Evolutionary conservation across 2,888 invertebrate genomes (phyloP).

Genomic region (Cenopis cana): DNA sequence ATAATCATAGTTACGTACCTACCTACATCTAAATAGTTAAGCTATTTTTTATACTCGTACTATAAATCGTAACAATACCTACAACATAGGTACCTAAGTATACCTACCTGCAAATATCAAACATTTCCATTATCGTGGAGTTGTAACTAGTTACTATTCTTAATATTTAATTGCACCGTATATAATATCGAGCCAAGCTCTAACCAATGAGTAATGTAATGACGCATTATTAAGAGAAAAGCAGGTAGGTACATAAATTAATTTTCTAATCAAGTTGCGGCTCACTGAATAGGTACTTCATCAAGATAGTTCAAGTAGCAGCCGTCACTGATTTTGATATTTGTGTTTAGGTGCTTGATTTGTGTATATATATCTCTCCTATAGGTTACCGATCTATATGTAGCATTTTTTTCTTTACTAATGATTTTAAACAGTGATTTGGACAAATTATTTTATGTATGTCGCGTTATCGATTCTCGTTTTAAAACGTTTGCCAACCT

Average conservation of each 20-base stretch:
- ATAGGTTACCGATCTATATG: no score
- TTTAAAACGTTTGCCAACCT: background rate
- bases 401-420: no score
- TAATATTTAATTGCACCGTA: no score
- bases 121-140: background rate
- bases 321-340: constrained; percentile 26
- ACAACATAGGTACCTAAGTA: background rate
- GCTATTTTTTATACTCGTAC: no score
- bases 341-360: no score
- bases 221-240: constrained; percentile 17
- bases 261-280: constrained; percentile 36
- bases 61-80: background rate
- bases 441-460: no score
- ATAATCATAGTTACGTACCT: no score
- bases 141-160: background rate
- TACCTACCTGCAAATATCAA: background rate
- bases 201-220: constrained; percentile 5
- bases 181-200: background rate
- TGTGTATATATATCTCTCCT: no score
- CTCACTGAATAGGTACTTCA: constrained; percentile 41
- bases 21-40: background rate
- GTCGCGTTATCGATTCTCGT: background rate
- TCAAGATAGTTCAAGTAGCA: constrained; percentile 27
- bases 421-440: no score
- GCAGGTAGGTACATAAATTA: constrained; percentile 6